Base-by-base conservation (phyloP, 2,797 vertebrate species). In the Sorex maritimensis region DNA sequence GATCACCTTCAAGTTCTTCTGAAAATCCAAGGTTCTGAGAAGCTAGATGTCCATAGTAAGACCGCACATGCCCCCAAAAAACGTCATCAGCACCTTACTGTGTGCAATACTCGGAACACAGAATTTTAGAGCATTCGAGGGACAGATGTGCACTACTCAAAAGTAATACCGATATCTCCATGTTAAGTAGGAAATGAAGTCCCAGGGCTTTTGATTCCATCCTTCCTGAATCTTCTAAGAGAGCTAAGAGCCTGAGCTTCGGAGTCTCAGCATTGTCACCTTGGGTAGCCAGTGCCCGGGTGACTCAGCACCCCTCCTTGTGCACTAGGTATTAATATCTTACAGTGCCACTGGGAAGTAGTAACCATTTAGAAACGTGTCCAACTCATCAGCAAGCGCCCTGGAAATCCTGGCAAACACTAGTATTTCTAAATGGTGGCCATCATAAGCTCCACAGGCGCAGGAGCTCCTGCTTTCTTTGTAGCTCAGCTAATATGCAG, bases 371-470 rank as follows among this genome's bases (percentile, higher is more conserved):
- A 80, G 15, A 75, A 34, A 55, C 81, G 17, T 75, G 46, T 28
- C 52, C 1, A 38, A 46, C 46, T 77, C 30, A 72, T 52, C 21
- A 80, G 21, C 72, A 73, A 88, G 6, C 52, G 23, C 65, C 91
- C 58, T 61, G 26, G 52, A 79, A 82, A 58, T 89, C 55, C 85
- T 81, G 87, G 81, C 68, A 80, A 91, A 92, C 46, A 86, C 61
- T 68, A 82, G 17, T 28, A 23, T 71, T 30, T 86, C n/a, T 78
- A 83, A 85, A 46, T 52, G n/a, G 77, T 44, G 80, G 69, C 49
- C 58, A 83, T 78, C 58, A 71, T 68, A 78, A 88, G 17, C 28
- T 82, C 75, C 77, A 95, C 67, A 38, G 80, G 89, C 86, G 52
- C 79, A 86, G 89, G 69, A 94, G 86, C 15, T 6, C 69, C 82